Evolutionary conservation across 1,140 invertebrate genomes (phyloP), one percentile per base, ranked within the genome.

Genomic region (Episyrphus balteatus): DNA sequence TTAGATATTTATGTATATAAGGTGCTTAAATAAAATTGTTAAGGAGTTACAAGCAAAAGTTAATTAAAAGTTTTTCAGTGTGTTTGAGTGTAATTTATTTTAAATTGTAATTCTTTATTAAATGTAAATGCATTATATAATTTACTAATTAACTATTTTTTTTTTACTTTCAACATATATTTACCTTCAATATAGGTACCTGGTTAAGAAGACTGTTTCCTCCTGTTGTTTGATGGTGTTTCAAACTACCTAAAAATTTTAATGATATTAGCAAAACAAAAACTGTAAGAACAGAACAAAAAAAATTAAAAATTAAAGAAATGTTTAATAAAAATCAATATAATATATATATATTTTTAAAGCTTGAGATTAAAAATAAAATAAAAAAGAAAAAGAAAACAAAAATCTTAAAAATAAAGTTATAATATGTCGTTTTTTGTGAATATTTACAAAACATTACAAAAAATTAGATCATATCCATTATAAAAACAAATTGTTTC

Each of bases 131-230:
- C 10, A 5, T 3, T 17, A 3, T n/a, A n/a, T 17, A 37, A 37
- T 14, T 37, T 37, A 44, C 13, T 44, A 12, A 44, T 26, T 26
- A n/a, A 37, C 26, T 14, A 14, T 46, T 17, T 38, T 38, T 30
- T 21, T 37, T 38, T n/a, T n/a, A n/a, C n/a, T n/a, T 21, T 18
- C 15, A 18, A 19, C 7, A 1, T 37, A 17, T 5, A 37, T n/a
- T n/a, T n/a, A 37, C 36, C 8, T 5, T 5, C 13, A 13, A 18
- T 37, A 33, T 44, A 67, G 64, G 64, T 67, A 67, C 64, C 64
- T 67, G 64, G 64, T 60, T 65, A 62, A 65, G 64, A 67, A 67
- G 64, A 67, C 64, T 67, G 64, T 67, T 62, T 67, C 62, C 62
- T 65, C 62, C 55, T 65, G 62, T 65, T 65, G 62, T 64, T 61